These are phyloP conservation scores for Cephalopachus bancanus DNA, from an alignment of 2,797 vertebrate genomes.

Conservation along the genomic window DNA sequence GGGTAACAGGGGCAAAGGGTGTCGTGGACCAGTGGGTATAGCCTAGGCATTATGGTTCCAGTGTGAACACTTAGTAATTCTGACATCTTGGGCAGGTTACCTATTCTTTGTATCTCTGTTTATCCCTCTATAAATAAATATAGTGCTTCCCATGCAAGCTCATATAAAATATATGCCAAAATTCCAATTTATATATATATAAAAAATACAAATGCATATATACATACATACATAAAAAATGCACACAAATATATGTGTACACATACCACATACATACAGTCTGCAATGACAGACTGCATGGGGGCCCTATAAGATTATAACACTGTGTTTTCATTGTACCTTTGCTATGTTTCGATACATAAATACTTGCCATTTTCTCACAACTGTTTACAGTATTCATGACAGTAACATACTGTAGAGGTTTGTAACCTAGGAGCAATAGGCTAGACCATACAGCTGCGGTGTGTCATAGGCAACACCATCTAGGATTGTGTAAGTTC, in stretches of 20 bases:
- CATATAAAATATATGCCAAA: neutral
- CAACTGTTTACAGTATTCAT: neutral
- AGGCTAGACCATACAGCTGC: neutral
- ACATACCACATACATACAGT: neutral
- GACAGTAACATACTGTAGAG: neutral
- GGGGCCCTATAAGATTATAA: neutral
- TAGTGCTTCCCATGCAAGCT: neutral
- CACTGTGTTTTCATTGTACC: neutral
- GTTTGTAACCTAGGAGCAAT: neutral
- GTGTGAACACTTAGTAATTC: neutral
- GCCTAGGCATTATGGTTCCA: neutral
- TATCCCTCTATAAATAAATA: neutral
- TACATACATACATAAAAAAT: neutral
- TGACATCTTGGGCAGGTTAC: neutral
- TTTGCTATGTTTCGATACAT: neutral
- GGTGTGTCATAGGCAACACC: neutral
- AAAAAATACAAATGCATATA: neutral
- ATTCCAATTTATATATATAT: neutral
- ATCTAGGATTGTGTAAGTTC: neutral
- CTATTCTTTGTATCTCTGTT: neutral
- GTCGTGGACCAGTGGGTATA: neutral
- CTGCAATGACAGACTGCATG: neutral
- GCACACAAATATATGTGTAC: too few species aligned
- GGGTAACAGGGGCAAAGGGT: neutral
- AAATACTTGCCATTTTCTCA: neutral